Evolutionary conservation across 1,140 invertebrate species (phyloP), one percentile per base, ranked within the genome.

Genomic region (Latrodectus geometricus): DNA sequence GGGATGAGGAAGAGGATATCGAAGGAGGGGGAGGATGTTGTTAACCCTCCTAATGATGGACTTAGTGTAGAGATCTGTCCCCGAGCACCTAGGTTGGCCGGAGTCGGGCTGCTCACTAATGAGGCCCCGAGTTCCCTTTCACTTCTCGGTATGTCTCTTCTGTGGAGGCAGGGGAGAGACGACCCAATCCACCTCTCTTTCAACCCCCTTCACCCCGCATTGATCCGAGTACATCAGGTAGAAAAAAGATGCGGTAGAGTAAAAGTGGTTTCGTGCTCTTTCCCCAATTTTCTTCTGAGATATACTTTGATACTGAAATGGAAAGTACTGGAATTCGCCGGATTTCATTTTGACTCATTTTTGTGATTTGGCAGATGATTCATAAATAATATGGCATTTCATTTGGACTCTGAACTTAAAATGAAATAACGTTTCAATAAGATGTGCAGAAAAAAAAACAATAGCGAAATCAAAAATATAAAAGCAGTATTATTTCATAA

Each of bases 1-100:
- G 35, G 35, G 35, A 35, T 35, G 35, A 35, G 35, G 35, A 35
- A 35, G 35, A 35, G 35, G 35, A 35, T 35, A 35, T 35, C 35
- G 35, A 35, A 35, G 35, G 35, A 35, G 50, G 54, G 20, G 54
- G 14, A 8, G 54, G 80, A 74, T 73, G 80, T 54, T 74, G 80
- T 83, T 83, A 83, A 48, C 80, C 80, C 70, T 83, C 70, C 80
- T 74, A 74, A 83, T 74, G 69, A 83, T 52, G 70, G 80, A 65
- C 69, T 74, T 83, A 83, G 80, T 65, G 52, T 83, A 69, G 80
- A 83, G 79, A 70, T 72, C 68, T 48, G 66, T 70, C 69, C 52
- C 50, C 12, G 20, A 49, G 66, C 66, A n/a, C 79, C 68, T 23
- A 54, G 23, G 35, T 48, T 68, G 54, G 50, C 50, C 77, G 15